Percentiles rank a stretch among this genome's conserved stretches.
These are phyloP conservation scores for Drosophila pullipes DNA, from an alignment of 2,888 invertebrate species.

Conservation along the genomic window DNA sequence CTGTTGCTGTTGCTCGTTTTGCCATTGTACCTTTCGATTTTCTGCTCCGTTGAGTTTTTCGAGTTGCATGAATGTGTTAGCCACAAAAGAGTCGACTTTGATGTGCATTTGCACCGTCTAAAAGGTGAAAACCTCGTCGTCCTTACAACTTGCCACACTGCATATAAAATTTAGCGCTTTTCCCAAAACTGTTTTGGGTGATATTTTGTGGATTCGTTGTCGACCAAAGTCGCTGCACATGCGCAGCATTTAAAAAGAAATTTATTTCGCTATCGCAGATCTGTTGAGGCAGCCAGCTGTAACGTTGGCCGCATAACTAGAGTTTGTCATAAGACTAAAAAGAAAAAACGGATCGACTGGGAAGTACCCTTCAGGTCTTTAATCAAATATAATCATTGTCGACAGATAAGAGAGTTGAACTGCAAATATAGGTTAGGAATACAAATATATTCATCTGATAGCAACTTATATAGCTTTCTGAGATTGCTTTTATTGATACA, in stretches of 20 bases:
- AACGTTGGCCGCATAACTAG: conserved; percentile 58
- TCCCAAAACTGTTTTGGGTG: conserved; percentile 45
- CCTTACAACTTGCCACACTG: conserved; percentile 13
- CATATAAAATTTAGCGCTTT: conserved; percentile 33
- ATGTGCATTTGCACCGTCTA: conserved; percentile 17
- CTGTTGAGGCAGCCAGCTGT: conserved; percentile 66
- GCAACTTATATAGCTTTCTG: background rate
- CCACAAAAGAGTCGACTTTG: conserved; percentile 14
- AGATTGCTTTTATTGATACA: background rate
- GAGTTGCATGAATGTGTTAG: conserved; percentile 26
- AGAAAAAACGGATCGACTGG: background rate
- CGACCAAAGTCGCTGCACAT: conserved; percentile 37
- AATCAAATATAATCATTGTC: background rate
- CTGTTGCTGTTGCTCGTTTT: conserved; percentile 53
- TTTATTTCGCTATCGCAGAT: conserved; percentile 66
- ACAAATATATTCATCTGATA: background rate
- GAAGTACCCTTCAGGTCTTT: background rate
- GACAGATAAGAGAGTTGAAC: background rate
- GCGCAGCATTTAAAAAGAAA: conserved; percentile 54
- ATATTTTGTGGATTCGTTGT: conserved; percentile 23
- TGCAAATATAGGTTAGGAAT: background rate
- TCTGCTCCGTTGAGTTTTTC: conserved; percentile 83
- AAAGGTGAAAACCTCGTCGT: conserved; percentile 44
- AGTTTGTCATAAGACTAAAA: conserved; percentile 57
- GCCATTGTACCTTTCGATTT: conserved; percentile 79